A percentile compares a stretch with the other conserved stretches of the same genome.
Evolutionary conservation across 1,140 invertebrate genomes (phyloP).

Genomic region (Eurosta solidaginis): DNA sequence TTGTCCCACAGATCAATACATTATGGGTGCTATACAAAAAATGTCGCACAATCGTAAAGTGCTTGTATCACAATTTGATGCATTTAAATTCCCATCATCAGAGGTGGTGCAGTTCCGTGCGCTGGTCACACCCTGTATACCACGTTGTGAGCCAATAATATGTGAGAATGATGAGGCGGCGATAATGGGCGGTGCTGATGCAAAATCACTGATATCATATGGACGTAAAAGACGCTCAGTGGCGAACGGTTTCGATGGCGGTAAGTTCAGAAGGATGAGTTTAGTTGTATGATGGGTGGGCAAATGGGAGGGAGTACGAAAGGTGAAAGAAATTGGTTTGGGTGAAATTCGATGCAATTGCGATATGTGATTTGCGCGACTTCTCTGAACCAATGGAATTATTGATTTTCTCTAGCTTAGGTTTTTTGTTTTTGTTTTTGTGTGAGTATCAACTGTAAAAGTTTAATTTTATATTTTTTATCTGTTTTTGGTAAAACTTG

Average conservation of each 20-base stretch:
- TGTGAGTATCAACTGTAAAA: not conserved
- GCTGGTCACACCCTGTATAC: constrained; percentile 90
- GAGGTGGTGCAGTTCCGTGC: constrained; percentile 94
- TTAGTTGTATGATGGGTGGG: too few relatives aligned
- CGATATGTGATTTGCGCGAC: not conserved
- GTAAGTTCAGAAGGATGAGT: too few relatives aligned
- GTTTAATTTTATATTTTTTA: not conserved
- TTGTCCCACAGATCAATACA: constrained; percentile 90
- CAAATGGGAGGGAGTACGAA: too few relatives aligned
- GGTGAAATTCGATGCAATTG: not conserved
- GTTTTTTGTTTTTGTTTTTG: not conserved
- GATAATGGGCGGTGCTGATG: constrained; percentile 73
- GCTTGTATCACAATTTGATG: constrained; percentile 89
- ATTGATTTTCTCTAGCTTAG: not conserved
- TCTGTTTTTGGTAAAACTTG: constrained; percentile 34
- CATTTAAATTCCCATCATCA: constrained; percentile 95
- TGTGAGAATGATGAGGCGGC: constrained; percentile 83
- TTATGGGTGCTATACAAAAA: constrained; percentile 89
- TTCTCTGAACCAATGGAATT: not conserved
- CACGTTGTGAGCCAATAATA: constrained; percentile 85
- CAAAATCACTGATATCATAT: constrained; percentile 65
- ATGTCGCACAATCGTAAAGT: constrained; percentile 73
- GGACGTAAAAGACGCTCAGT: constrained; percentile 66
- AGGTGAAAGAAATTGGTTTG: not conserved
- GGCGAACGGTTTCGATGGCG: constrained; percentile 41